phyloP scores from a whole-genome alignment of 1,140 invertebrate species.

The Drosophila gunungcola region DNA sequence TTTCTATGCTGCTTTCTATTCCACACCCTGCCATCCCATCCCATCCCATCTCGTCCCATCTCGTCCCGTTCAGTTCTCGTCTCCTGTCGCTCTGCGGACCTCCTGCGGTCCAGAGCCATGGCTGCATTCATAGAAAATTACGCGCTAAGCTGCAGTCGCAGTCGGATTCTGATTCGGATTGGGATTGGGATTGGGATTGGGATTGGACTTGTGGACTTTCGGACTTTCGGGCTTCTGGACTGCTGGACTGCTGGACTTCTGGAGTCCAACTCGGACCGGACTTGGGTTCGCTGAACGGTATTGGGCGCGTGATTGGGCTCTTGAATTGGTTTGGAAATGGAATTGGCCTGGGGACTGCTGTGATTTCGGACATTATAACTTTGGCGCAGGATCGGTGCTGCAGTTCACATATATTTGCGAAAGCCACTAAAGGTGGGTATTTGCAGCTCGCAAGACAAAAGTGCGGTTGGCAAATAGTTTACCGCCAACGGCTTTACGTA shows the following conservation, averaged over 20 bases:
- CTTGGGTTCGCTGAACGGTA: conserved; percentile 11
- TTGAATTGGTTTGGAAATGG: conserved; percentile 13
- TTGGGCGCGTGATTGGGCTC: neutral
- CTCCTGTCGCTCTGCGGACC: conserved; percentile 38
- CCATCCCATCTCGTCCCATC: neutral
- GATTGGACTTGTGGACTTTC: neutral
- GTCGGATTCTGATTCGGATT: conserved; percentile 15
- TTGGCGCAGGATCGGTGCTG: conserved; percentile 21
- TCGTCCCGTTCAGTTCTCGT: neutral
- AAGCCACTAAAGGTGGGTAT: neutral
- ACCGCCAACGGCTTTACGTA: conserved; percentile 23
- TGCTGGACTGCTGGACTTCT: neutral
- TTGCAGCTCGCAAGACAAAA: neutral
- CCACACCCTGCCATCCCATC: neutral
- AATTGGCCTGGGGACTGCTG: conserved; percentile 14
- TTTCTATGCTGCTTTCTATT: neutral
- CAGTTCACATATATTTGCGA: conserved; percentile 11
- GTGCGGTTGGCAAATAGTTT: neutral
- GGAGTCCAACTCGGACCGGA: neutral
- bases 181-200: conserved; percentile 6
- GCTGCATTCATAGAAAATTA: conserved; percentile 60
- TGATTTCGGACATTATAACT: conserved; percentile 51
- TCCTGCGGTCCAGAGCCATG: conserved; percentile 51
- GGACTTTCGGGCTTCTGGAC: neutral
- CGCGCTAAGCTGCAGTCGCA: conserved; percentile 49